A percentile compares a stretch with the other conserved stretches of the same genome.
These are phyloP conservation scores for Ochropleura plecta DNA, from an alignment of 2,888 invertebrate genomes.

Conservation along the genomic window DNA sequence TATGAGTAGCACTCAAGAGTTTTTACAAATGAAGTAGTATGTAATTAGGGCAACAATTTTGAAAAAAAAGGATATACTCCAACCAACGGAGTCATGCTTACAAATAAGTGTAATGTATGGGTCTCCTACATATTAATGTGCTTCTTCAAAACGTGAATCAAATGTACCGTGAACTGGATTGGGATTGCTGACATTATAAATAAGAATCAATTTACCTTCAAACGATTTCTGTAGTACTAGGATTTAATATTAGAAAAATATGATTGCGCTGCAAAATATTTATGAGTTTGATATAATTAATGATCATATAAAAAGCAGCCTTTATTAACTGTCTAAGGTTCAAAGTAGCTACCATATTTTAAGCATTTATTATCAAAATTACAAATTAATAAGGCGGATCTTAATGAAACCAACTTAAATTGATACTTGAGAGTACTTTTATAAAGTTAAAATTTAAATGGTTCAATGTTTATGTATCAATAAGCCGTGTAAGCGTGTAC, in stretches of 20 bases:
- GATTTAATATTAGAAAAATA: slow-evolving; percentile 55
- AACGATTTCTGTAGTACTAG: slow-evolving; percentile 60
- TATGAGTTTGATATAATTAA: slow-evolving; percentile 55
- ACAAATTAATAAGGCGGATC: slow-evolving; percentile 52
- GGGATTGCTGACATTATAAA: slow-evolving; percentile 24
- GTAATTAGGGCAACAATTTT: neutral
- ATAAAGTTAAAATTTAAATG: slow-evolving; percentile 55
- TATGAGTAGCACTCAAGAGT: neutral
- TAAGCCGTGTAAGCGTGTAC: slow-evolving; percentile 84
- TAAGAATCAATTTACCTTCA: slow-evolving; percentile 42
- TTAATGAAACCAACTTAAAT: slow-evolving; percentile 47
- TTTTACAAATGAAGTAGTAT: neutral
- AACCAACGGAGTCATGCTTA: slow-evolving; percentile 78
- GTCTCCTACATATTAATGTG: slow-evolving; percentile 63
- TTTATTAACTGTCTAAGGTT: slow-evolving; percentile 48
- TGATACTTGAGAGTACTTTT: slow-evolving; percentile 53
- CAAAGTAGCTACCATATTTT: slow-evolving; percentile 53
- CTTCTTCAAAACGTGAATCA: slow-evolving; percentile 57
- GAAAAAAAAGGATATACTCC: slow-evolving; percentile 66
- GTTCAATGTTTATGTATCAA: slow-evolving; percentile 66
- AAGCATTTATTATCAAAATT: slow-evolving; percentile 58
- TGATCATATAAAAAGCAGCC: slow-evolving; percentile 61
- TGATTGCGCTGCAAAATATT: slow-evolving; percentile 67
- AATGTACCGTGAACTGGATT: slow-evolving; percentile 52
- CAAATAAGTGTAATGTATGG: slow-evolving; percentile 66